Base-by-base conservation (phyloP, 2,113 vertebrate species). In the Noctilio leporinus region DNA sequence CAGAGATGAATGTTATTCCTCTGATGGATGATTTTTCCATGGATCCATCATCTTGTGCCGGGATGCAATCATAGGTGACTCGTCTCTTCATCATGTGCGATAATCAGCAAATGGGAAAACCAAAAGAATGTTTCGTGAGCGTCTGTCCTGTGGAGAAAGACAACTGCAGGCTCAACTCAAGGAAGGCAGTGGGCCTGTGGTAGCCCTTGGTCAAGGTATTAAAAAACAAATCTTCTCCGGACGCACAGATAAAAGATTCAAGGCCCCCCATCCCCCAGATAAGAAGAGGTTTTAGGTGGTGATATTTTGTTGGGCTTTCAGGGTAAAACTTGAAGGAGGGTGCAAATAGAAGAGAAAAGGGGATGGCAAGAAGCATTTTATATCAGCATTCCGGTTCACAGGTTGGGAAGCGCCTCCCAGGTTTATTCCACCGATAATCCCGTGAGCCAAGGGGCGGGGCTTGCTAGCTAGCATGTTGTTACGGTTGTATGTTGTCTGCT, bases 81-180 rank as follows among this genome's bases (percentile, higher is more conserved):
- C 33, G 49, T 35, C 51, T 53, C 89, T 72, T 86, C 73, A 19
- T 33, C 76, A 57, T 70, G 69, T 84, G 53, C 5, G 7, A 84
- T 90, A 57, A 75, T 90, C 43, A 81, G 24, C n/a, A 40, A 64
- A 69, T 55, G 16, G 33, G 89, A 62, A 95, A 93, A 64, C 30
- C 49, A 33, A 75, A 92, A 65, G 45, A 49, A 89, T 15, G 30
- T 12, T 82, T 40, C 47, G 4, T 45, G 35, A 83, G 4, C 47
- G 38, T 30, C 24, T 5, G 2, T 33, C 1, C 26, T 49, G 6
- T 4, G 26, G 24, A 76, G 53, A 86, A 24, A 49, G 70, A 55
- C 0, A n/a, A 47, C 3, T 28, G 62, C 65, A 83, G 43, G 62
- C 10, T 8, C 7, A 30, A 17, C 20, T 78, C 57, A 69, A 49